A percentile compares a stretch with the other conserved stretches of the same genome.
These are phyloP conservation scores for Arion vulgaris DNA, from an alignment of 1,140 invertebrate genomes.

Conservation along the genomic window DNA sequence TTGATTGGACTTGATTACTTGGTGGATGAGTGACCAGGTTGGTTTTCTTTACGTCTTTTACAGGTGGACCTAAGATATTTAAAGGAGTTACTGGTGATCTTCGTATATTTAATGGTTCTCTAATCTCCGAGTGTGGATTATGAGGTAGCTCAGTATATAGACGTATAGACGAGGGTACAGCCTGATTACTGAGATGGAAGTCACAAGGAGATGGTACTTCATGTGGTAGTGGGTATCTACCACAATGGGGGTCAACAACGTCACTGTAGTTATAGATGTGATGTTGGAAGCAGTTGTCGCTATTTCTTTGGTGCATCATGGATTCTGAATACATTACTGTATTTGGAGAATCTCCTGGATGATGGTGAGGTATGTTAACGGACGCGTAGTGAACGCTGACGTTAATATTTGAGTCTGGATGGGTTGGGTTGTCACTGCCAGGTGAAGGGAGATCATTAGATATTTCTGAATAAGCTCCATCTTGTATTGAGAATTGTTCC, in stretches of 20 bases:
- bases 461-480: not conserved
- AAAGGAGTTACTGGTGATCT: slow-evolving; percentile 34
- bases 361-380: slow-evolving; percentile 41
- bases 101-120: not conserved
- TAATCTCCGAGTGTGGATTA: not conserved
- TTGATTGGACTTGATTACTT: slow-evolving; percentile 41
- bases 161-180: slow-evolving; percentile 38
- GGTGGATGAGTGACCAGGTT: slow-evolving; percentile 62
- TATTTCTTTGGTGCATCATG: slow-evolving; percentile 44
- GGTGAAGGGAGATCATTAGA: slow-evolving; percentile 9
- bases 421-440: slow-evolving; percentile 43
- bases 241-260: not conserved
- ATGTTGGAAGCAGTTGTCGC: not conserved
- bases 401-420: slow-evolving; percentile 63
- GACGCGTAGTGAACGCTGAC: slow-evolving; percentile 58
- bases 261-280: slow-evolving; percentile 22
- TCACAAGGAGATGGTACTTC: not conserved
- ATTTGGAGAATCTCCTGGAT: slow-evolving; percentile 21
- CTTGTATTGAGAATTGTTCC: not conserved
- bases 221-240: not conserved
- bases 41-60: slow-evolving; percentile 55
- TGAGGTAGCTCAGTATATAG: slow-evolving; percentile 55
- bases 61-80: slow-evolving; percentile 53
- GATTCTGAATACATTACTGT: slow-evolving; percentile 33
- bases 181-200: slow-evolving; percentile 28